Conservation (phyloP, 2,888 invertebrate genomes). For the Acanthosepion lycidas region DNA sequence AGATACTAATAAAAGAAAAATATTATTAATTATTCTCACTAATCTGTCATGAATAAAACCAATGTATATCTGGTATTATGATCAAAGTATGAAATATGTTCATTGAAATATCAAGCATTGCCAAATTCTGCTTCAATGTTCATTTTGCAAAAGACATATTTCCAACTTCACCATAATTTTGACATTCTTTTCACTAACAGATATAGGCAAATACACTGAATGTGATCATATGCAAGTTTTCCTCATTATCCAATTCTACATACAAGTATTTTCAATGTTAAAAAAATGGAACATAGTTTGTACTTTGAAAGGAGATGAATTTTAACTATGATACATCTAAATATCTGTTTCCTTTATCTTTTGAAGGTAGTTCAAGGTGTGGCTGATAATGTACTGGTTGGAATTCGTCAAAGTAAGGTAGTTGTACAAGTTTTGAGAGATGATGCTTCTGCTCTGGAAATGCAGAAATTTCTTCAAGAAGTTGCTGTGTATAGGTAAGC, state of each 20-base stretch:
- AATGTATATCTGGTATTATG: too few species aligned
- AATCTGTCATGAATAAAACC: too few species aligned
- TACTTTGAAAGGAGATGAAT: background rate
- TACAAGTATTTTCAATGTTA: background rate
- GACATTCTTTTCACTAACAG: too few species aligned
- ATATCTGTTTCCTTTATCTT: background rate
- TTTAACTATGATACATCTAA: background rate
- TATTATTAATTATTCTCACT: too few species aligned
- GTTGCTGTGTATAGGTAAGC: slow-evolving; percentile 79
- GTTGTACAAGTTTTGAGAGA: slow-evolving; percentile 88
- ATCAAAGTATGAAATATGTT: too few species aligned
- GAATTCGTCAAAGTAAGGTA: slow-evolving; percentile 77
- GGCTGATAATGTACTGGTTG: slow-evolving; percentile 77
- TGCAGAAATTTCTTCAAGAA: slow-evolving; percentile 86
- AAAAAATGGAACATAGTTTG: background rate
- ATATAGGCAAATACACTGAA: too few species aligned
- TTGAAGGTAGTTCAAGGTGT: slow-evolving; percentile 87
- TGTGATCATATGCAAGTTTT: too few species aligned
- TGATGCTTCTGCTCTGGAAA: slow-evolving; percentile 84
- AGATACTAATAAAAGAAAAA: too few species aligned
- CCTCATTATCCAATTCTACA: background rate
- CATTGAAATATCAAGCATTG: too few species aligned
- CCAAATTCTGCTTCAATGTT: too few species aligned
- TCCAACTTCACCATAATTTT: too few species aligned
- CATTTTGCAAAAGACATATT: too few species aligned